These are phyloP conservation scores for Orthosia cruda DNA, from an alignment of 2,888 invertebrate species.

Conservation along the genomic window DNA sequence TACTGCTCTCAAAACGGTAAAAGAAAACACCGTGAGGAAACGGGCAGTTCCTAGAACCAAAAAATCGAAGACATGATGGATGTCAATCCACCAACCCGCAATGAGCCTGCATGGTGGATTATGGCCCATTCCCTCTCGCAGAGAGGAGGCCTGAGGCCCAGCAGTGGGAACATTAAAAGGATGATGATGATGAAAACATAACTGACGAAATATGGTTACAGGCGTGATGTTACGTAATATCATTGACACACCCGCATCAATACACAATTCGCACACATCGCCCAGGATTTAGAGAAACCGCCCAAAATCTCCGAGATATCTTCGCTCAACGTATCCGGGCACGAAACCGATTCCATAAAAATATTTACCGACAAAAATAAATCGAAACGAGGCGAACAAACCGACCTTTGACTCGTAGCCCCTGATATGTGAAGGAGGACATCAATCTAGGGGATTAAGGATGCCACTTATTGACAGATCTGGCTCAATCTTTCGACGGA, in stretches of 20 bases:
- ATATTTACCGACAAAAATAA: slow-evolving; percentile 56
- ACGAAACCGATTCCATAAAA: slow-evolving; percentile 55
- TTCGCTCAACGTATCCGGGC: background rate
- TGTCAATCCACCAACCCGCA: no score
- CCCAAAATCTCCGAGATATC: slow-evolving; percentile 15
- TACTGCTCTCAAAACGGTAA: no score
- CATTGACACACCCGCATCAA: background rate
- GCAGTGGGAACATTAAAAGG: no score
- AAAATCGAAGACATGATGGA: no score
- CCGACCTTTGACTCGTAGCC: slow-evolving; percentile 38
- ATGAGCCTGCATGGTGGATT: no score
- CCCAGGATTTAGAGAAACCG: slow-evolving; percentile 18
- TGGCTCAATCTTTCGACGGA: slow-evolving; percentile 11
- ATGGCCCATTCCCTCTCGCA: no score
- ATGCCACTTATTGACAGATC: slow-evolving; percentile 18
- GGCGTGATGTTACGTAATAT: no score
- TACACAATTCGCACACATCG: slow-evolving; percentile 16
- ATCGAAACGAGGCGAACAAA: slow-evolving; percentile 36
- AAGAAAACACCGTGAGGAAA: no score
- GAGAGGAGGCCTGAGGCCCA: no score
- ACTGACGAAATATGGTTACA: no score
- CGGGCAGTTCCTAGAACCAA: no score
- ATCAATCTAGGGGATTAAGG: slow-evolving; percentile 50
- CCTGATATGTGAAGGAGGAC: slow-evolving; percentile 29
- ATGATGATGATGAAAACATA: no score